Base-by-base conservation (phyloP, 2,888 invertebrate genomes). In the Mythimna vitellina region DNA sequence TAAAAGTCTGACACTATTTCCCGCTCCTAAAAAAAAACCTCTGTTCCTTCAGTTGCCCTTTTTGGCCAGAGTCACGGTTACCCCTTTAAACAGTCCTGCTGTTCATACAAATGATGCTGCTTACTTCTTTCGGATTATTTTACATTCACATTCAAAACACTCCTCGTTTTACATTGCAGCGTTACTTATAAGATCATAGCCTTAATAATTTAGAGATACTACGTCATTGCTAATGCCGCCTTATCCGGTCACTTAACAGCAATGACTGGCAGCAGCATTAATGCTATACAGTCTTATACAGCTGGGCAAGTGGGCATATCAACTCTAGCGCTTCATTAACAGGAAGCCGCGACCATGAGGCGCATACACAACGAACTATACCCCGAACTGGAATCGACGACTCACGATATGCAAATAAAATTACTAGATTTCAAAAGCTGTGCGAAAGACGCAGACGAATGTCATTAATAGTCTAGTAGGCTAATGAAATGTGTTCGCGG, bases 261-360 rank as follows among this genome's bases (percentile, higher is more conserved):
- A 74, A 84, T 84, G 84, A 82, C 82, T 82, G 69, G 82, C 79
- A 82, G 20, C 72, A 77, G 29, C 20, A 69, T 35, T 65, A 69
- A 76, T 72, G 70, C 68, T 74, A 69, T 78, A 82, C 66, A 80
- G 70, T 71, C 74, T 70, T 74, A 67, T 75, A 80, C 73, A 80
- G 65, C 80, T 85, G 69, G 62, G n/a, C 49, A 8, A 51, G 49
- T 51, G 49, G n/a, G 73, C 75, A 67, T 78, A 76, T 73, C 64
- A 75, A 68, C 74, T 57, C 70, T 73, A 81, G 90, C 88, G 88
- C 89, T 89, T 92, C 92, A 92, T 92, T 93, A 93, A 91, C 94
- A 94, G 95, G 95, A 95, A 95, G 90, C 90, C 76, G 76, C 80
- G 83, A 80, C 88, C 92, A 92, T 89, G 90, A 86, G 87, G 89